Base-by-base conservation (phyloP, 2,113 vertebrate species). In the Labeo catla region DNA sequence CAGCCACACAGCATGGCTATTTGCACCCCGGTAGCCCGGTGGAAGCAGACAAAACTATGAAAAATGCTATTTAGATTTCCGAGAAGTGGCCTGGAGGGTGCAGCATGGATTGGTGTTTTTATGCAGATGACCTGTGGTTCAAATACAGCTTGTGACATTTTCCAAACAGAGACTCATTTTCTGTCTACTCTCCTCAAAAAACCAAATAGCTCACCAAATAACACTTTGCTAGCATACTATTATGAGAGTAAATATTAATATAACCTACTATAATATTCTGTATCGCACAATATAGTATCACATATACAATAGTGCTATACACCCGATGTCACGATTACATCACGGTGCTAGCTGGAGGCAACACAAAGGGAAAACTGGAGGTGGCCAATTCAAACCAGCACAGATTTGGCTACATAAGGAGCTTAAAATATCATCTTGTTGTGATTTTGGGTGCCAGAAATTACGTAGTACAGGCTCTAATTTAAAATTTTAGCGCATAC, bases 1-100 rank as follows among this genome's bases (percentile, higher is more conserved):
- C 7, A 23, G 74, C n/a, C 72, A 49, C 72, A 74, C 72, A 74
- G 72, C 72, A 49, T 13, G 45, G 72, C 45, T 74, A 74, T 74
- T 74, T 74, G 45, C 72, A 49, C 45, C 72, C 21, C 6, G n/a
- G 43, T 23, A 47, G 43, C 21, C 72, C 23, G 43, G 21, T 47
- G 21, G 6, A 74, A 47, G 49, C n/a, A 50, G 49, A 77, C 49
- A 77, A 77, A 52, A 77, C 12, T 9, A 54, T 54, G 49, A 54
- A 54, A 54, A 9, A 77, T 52, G n/a, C 74, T 34, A 34, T 77
- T 50, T 77, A 36, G 23, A 28, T 77, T 50, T 77, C 74, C 13
- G 13, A 52, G 23, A 34, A 34, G 23, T 54, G 49, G 23, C 49
- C 23, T 77, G 47, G n/a, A 52, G 49, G 49, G 36, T 43, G 19